Evolutionary conservation across 2,888 invertebrate genomes (phyloP), one percentile per base, ranked within the genome.

Genomic region (Hemistola chrysoprasaria): DNA sequence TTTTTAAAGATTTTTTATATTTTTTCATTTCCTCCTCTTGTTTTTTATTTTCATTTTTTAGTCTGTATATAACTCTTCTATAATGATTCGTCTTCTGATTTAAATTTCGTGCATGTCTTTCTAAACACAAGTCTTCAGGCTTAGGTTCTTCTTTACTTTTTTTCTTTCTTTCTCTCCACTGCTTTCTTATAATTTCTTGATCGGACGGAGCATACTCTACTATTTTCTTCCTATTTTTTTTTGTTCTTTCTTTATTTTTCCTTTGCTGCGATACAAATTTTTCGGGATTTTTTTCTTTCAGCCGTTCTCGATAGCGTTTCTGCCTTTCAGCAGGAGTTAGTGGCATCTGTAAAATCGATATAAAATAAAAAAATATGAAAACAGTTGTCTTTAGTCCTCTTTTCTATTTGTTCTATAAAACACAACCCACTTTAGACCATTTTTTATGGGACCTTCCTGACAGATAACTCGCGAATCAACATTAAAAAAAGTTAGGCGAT

Each of bases 261-360:
- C 9, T 26, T 22, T 35, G 27, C 22, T 28, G 28, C 22, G 35
- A 22, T 20, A 35, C 22, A 22, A 33, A 25, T 21, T 34, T 34
- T 31, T 43, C 33, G 9, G 37, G 43, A 22, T 43, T 24, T 9
- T 16, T 31, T 22, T 38, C 33, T 30, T 38, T 43, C n/a, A 43
- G 22, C 16, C 38, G 11, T 29, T 38, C 27, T 8, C 37, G 28
- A 33, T 42, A 42, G 22, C 31, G 23, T 22, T 32, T 27, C 16
- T 42, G 42, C 11, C 42, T 3, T 42, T 42, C 42, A 28, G 42
- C 42, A 23, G 42, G 22, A 22, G 42, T 42, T 20, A 42, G 22
- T 8, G 42, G 36, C 32, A 37, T 42, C 27, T 31, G 35, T 26
- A 36, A 41, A 41, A 41, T n/a, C n/a, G n/a, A n/a, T n/a, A n/a